Evolutionary conservation across 2,888 invertebrate genomes (phyloP), one percentile per base, ranked within the genome.

Genomic region (Zootermopsis nevadensis): DNA sequence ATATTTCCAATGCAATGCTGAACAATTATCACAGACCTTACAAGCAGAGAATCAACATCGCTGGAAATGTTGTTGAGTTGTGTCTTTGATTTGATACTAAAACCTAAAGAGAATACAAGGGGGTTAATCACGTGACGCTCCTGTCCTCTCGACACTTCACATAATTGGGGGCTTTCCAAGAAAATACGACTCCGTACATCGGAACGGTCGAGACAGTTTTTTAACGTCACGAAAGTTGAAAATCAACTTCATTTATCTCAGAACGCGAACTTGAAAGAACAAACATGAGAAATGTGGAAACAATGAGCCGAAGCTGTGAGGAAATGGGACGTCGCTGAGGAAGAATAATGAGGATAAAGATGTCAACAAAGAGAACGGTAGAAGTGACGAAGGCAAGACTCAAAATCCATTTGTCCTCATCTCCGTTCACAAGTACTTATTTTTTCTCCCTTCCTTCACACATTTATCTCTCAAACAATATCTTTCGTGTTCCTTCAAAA

Each of bases 321-420:
- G 27, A n/a, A 55, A n/a, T 55, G 22, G 1, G 55, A 55, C 22
- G 12, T 22, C 7, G 55, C 22, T 3, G 19, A 12, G 6, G 55
- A 55, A 55, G 55, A 55, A 15, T 55, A 55, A 55, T 55, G 55
- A 55, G 12, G 55, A 55, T 55, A 55, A 55, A 60, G 60, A 60
- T 60, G 27, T n/a, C 60, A 60, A 60, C 27, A 60, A 60, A 60
- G 60, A 60, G 7, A 27, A 27, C 60, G 22, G 27, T 6, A 60
- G 60, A 55, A 55, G 22, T n/a, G 55, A 55, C 55, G 22, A 55
- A 55, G n/a, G 55, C 8, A 2, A 1, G 60, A 60, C 27, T 60
- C 60, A 19, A 55, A 55, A 22, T 60, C 27, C n/a, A 19, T 48
- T 15, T 15, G 48, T 48, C 48, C 19, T 15, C 48, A 19, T 19